These are phyloP conservation scores for Drosophila sordidula DNA, from an alignment of 2,888 invertebrate species.

Conservation along the genomic window DNA sequence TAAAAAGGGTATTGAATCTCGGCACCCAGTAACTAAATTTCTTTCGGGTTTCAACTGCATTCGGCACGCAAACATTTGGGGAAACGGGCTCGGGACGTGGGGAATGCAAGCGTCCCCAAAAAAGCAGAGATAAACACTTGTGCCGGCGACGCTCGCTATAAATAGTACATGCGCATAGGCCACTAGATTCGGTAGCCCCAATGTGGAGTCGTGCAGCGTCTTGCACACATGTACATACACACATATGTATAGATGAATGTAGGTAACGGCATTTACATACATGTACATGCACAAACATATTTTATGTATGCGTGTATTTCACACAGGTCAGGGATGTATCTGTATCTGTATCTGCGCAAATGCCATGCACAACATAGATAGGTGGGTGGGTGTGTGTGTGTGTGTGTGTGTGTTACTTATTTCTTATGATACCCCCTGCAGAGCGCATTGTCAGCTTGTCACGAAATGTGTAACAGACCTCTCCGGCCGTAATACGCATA, in stretches of 20 bases:
- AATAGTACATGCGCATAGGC: slow-evolving; percentile 56
- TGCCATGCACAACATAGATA: slow-evolving; percentile 19
- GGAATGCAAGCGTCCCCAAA: slow-evolving; percentile 20
- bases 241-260: slow-evolving; percentile 20
- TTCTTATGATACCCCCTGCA: neutral
- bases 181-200: slow-evolving; percentile 25
- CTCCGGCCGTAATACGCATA: too few relatives aligned
- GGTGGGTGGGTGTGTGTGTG: neutral
- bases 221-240: slow-evolving; percentile 18
- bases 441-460: neutral
- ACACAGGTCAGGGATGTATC: slow-evolving; percentile 70
- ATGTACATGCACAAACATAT: slow-evolving; percentile 21
- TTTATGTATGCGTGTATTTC: slow-evolving; percentile 26
- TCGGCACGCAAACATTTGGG: neutral
- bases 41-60: slow-evolving; percentile 9
- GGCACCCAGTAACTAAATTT: neutral
- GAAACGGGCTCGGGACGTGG: neutral
- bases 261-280: slow-evolving; percentile 44
- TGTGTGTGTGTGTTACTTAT: neutral
- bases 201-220: slow-evolving; percentile 18
- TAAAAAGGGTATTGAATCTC: too few relatives aligned
- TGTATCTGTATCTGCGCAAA: slow-evolving; percentile 38
- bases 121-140: slow-evolving; percentile 9
- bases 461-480: neutral
- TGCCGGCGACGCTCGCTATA: slow-evolving; percentile 50